phyloP scores from a whole-genome alignment of 2,797 vertebrate genomes.

The Micropoecilia bifurca region DNA sequence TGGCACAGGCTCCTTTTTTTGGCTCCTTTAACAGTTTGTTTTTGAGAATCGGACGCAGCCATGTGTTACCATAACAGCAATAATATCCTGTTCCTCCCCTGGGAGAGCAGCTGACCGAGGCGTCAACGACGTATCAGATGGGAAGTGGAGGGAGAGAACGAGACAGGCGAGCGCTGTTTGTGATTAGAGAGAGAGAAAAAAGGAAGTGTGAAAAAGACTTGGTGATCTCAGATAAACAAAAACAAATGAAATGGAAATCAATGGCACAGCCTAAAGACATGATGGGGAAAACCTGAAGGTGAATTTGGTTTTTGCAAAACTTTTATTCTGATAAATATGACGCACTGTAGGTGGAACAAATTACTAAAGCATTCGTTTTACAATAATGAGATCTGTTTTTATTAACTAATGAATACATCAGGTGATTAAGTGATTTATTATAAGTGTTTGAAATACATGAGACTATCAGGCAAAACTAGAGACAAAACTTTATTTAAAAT shows the following conservation, averaged over 20 bases:
- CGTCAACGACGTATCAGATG: slow-evolving; percentile 20
- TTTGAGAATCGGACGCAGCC: slow-evolving; percentile 58
- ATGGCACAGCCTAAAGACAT: background rate
- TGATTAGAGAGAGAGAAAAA: slow-evolving; percentile 20
- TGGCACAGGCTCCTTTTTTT: slow-evolving; percentile 41
- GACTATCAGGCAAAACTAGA: background rate
- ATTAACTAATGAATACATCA: background rate
- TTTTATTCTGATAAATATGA: background rate
- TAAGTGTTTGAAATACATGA: background rate
- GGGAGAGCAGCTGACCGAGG: slow-evolving; percentile 72
- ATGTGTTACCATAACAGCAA: slow-evolving; percentile 74
- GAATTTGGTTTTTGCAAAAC: background rate
- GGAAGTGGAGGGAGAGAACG: slow-evolving; percentile 31
- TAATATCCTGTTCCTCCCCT: slow-evolving; percentile 63
- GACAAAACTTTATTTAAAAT: background rate
- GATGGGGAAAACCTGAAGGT: background rate
- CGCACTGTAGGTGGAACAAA: background rate
- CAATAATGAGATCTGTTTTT: background rate
- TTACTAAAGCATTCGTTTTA: background rate
- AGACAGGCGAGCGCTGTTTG: slow-evolving; percentile 32
- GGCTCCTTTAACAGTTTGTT: slow-evolving; percentile 54
- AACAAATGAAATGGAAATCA: slow-evolving; percentile 5
- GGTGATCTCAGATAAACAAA: slow-evolving; percentile 25
- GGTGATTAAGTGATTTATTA: background rate
- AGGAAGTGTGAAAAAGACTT: slow-evolving; percentile 43